Conservation (phyloP, 2,113 vertebrate species). For the Atlantisia rogersi region DNA sequence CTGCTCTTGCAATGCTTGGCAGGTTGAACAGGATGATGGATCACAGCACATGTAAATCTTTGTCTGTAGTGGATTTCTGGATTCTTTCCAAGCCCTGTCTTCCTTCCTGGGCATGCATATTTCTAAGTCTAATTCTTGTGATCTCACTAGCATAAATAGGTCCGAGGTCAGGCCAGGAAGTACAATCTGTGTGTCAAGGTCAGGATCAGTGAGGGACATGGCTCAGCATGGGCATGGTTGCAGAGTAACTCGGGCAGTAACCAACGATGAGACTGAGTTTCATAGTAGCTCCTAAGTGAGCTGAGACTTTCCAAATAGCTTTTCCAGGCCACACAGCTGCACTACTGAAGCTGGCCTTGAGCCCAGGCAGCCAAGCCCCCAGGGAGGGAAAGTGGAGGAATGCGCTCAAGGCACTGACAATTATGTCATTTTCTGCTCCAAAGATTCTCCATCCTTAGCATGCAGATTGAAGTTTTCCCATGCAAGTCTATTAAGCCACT, state of each 20-base stretch:
- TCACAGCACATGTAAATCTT: conserved; percentile 17
- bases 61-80: neutral
- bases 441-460: neutral
- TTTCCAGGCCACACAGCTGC: neutral
- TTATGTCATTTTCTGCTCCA: neutral
- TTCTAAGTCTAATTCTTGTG: neutral
- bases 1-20: neutral
- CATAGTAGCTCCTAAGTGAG: neutral
- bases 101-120: neutral
- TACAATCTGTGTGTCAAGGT: too few species aligned
- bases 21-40: neutral
- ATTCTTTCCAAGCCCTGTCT: neutral
- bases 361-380: neutral
- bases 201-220: neutral
- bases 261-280: neutral
- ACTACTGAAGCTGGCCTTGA: neutral
- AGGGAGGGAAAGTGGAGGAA: neutral
- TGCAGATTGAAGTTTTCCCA: neutral
- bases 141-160: neutral
- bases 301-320: neutral
- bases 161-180: neutral
- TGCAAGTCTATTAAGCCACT: neutral
- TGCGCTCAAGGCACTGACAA: neutral
- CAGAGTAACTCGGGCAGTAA: neutral
- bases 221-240: neutral